A percentile compares a stretch with the other conserved stretches of the same genome.
These are phyloP conservation scores for Anoplius nigerrimus DNA, from an alignment of 2,888 invertebrate genomes.

Conservation along the genomic window DNA sequence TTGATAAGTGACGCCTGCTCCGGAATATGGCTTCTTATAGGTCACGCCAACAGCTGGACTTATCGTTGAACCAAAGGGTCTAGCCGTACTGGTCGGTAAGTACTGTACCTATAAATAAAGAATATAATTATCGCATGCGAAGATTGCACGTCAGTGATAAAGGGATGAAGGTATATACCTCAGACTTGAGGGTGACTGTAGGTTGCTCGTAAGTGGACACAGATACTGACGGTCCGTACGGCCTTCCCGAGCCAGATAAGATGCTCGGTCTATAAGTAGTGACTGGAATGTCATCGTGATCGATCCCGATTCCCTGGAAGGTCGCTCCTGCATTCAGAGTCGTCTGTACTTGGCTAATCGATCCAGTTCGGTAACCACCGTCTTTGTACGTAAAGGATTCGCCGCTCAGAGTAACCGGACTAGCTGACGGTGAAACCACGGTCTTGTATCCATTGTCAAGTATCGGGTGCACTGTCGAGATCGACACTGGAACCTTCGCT, in stretches of 20 bases:
- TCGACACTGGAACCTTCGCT: slow-evolving; percentile 50
- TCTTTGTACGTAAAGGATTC: slow-evolving; percentile 36
- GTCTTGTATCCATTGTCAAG: slow-evolving; percentile 60
- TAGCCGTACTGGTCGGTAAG: slow-evolving; percentile 10
- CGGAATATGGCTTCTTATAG: slow-evolving; percentile 56
- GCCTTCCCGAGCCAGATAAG: slow-evolving; percentile 22
- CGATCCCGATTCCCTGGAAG: slow-evolving; percentile 45
- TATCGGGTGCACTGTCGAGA: slow-evolving; percentile 61
- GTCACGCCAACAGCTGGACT: slow-evolving; percentile 54
- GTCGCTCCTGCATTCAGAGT: slow-evolving; percentile 48
- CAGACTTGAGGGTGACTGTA: slow-evolving; percentile 23
- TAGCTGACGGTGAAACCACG: slow-evolving; percentile 53
- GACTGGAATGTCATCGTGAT: slow-evolving; percentile 33
- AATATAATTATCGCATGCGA: neutral
- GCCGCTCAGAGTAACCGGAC: slow-evolving; percentile 45
- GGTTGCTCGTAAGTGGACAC: slow-evolving; percentile 20
- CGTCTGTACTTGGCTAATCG: slow-evolving; percentile 34
- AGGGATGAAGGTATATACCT: slow-evolving; percentile 13
- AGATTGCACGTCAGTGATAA: too few relatives aligned
- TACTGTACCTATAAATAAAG: slow-evolving; percentile 25
- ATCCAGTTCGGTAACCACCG: slow-evolving; percentile 35
- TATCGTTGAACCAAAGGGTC: slow-evolving; percentile 33
- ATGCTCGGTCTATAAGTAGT: slow-evolving; percentile 42
- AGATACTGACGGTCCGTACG: slow-evolving; percentile 9
- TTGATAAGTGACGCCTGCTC: slow-evolving; percentile 39